phyloP scores from a whole-genome alignment of 2,797 vertebrate species.

The Lophius americanus region DNA sequence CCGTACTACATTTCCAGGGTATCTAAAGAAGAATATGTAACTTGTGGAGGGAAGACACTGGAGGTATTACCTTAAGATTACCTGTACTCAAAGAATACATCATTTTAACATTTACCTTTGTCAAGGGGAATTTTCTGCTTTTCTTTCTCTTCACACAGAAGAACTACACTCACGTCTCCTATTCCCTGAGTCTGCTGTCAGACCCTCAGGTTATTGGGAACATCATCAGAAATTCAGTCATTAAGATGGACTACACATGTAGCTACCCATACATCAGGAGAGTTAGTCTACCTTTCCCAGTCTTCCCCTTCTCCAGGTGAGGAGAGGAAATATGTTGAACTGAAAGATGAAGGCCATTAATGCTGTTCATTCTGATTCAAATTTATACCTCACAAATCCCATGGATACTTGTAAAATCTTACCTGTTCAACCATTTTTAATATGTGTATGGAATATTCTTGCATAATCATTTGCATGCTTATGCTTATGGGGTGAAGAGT shows the following conservation, averaged over 20 bases:
- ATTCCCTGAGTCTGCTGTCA: constrained; percentile 72
- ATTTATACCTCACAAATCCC: too few relatives aligned
- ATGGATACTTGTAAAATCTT: not conserved
- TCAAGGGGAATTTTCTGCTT: not conserved
- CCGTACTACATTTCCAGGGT: constrained; percentile 62
- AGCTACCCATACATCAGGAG: constrained; percentile 72
- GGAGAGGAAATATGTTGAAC: not conserved
- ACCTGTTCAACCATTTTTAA: not conserved
- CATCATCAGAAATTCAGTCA: constrained; percentile 73
- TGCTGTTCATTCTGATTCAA: not conserved
- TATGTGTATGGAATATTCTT: not conserved
- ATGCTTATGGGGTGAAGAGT: too few relatives aligned
- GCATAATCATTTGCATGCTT: too few relatives aligned
- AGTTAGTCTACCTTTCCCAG: constrained; percentile 72
- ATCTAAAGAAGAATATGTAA: constrained; percentile 65
- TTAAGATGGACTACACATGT: constrained; percentile 77
- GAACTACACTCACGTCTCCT: constrained; percentile 75
- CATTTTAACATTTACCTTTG: not conserved
- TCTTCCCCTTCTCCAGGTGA: constrained; percentile 72
- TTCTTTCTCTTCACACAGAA: constrained; percentile 57
- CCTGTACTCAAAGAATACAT: not conserved
- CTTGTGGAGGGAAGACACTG: constrained; percentile 75
- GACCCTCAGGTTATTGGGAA: constrained; percentile 63
- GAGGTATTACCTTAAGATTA: constrained; percentile 54
- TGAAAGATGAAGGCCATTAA: not conserved